These are phyloP conservation scores for Platygyra sinensis DNA, from an alignment of 64 coral and sea anemone genomes.

Conservation along the genomic window DNA sequence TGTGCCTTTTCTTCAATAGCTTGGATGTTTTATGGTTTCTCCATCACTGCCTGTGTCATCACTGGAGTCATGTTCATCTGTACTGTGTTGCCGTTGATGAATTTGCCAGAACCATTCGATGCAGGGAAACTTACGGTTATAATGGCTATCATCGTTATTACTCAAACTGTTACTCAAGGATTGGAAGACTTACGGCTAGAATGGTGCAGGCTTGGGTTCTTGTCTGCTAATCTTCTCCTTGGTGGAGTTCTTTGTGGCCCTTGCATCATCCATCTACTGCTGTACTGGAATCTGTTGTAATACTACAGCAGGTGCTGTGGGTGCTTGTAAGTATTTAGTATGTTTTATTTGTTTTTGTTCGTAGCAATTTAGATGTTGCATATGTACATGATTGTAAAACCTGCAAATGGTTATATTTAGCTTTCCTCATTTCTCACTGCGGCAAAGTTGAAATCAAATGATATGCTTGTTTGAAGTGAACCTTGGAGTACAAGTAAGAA, in stretches of 20 bases:
- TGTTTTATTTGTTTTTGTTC: not conserved
- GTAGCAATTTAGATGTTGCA: not conserved
- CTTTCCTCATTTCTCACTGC: too few relatives aligned
- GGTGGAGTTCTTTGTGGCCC: constrained; percentile 40
- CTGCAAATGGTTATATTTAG: not conserved
- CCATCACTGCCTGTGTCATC: constrained; percentile 69
- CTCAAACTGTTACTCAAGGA: not conserved
- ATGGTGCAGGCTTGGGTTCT: constrained; percentile 28
- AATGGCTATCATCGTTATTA: not conserved
- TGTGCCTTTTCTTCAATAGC: constrained; percentile 10
- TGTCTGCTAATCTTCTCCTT: constrained; percentile 26
- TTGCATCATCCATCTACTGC: constrained; percentile 54
- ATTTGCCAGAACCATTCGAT: not conserved
- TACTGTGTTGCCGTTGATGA: constrained; percentile 44
- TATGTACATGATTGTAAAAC: too few relatives aligned
- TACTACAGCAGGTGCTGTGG: not conserved
- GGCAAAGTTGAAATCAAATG: too few relatives aligned
- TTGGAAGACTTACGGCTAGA: not conserved
- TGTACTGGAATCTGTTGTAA: constrained; percentile 40
- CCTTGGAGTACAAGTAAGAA: too few relatives aligned
- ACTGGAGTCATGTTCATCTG: constrained; percentile 66
- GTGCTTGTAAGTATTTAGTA: not conserved
- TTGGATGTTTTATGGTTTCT: constrained; percentile 84
- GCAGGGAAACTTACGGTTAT: not conserved
- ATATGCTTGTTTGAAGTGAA: too few relatives aligned